Evolutionary conservation across 2,797 vertebrate genomes (phyloP), one percentile per base, ranked within the genome.

Genomic region (Alcedo atthis): DNA sequence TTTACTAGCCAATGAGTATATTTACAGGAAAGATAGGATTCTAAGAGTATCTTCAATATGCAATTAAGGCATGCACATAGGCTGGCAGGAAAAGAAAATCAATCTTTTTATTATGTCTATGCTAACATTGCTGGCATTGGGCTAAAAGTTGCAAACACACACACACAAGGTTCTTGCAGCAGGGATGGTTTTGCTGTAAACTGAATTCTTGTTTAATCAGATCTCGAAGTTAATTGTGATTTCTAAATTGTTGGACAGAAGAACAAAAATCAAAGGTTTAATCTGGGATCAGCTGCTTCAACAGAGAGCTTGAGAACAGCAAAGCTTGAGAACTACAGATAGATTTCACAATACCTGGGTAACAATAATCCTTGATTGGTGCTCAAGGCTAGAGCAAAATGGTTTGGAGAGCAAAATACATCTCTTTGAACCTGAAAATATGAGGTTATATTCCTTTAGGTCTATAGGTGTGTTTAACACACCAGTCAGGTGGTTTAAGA

Each of bases 1-100:
- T 96, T 97, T 97, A 96, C 95, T 91, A 96, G 77, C 24, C 71
- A 89, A 54, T 87, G 87, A 93, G 88, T 90, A 68, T 87, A 87
- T 95, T 97, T 96, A 93, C 73, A 86, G 73, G 70, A 95, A 96
- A 92, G 95, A 86, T 59, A 92, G 74, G 94, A 89, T 68, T 71
- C 73, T 95, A 94, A 95, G 89, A 69, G 73, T 82, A 81, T 84
- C 93, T 95, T 95, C 12, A 0, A 73, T 92, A 92, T 18, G 83
- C 90, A 96, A 93, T 97, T 97, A 97, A 97, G 64, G 81, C 68
- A 89, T 54, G 85, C 61, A 96, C 42, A 85, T 45, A 59, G 40
- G 14, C 92, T 91, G 85, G 75, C 48, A 94, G 45, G 57, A 95
- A 96, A 96, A 96, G 61, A 95, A 96, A 93, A 95, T 42, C 84